Percentiles rank a stretch among this genome's conserved stretches.
Conservation (phyloP, 2,113 vertebrate species). For the Microcebus griseorufus region DNA sequence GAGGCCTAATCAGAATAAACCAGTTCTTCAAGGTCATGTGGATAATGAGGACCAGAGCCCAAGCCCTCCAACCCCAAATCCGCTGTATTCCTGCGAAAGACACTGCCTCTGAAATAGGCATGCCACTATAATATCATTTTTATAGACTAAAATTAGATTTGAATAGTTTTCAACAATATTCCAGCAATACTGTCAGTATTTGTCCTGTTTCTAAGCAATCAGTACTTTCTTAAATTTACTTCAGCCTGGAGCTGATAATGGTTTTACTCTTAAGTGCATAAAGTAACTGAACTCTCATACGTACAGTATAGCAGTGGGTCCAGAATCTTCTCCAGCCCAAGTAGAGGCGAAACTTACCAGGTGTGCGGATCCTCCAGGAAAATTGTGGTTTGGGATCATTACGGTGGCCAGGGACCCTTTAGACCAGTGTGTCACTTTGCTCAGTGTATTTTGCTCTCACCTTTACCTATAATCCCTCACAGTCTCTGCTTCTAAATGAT, state of each 20-base stretch:
- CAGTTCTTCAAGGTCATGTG: neutral
- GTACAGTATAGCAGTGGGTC: neutral
- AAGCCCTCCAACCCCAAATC: neutral
- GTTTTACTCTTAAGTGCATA: neutral
- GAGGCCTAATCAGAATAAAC: neutral
- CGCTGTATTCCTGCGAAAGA: neutral
- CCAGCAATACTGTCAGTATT: neutral
- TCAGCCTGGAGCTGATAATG: neutral
- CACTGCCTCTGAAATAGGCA: neutral
- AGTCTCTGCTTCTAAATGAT: neutral
- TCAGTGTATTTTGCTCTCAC: neutral
- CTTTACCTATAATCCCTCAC: neutral
- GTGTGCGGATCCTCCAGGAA: neutral
- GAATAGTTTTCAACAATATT: neutral
- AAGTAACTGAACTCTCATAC: neutral
- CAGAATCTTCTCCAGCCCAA: neutral
- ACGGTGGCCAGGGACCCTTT: neutral
- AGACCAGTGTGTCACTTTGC: too few species aligned
- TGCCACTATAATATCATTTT: neutral
- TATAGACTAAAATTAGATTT: neutral
- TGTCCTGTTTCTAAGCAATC: neutral
- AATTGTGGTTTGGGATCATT: neutral
- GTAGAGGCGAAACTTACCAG: neutral
- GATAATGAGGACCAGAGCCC: neutral
- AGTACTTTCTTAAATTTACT: neutral